Conservation (phyloP, 2,888 invertebrate species). For the Hybos culiciformis region DNA sequence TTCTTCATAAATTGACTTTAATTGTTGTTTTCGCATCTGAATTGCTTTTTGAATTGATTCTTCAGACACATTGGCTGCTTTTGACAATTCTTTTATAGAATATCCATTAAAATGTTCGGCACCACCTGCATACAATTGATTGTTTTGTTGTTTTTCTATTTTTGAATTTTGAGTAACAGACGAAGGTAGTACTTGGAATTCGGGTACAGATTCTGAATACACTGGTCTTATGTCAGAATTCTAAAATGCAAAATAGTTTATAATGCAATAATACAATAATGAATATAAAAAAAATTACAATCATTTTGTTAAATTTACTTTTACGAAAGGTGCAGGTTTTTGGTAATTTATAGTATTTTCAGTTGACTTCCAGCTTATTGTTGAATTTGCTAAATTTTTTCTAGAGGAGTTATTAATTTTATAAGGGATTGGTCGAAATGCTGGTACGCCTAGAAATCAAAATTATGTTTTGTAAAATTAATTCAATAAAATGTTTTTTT, state of each 20-base stretch:
- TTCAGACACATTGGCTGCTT: slow-evolving; percentile 64
- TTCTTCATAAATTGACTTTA: too few relatives aligned
- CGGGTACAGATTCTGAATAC: slow-evolving; percentile 33
- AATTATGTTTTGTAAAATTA: too few relatives aligned
- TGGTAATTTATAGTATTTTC: background rate
- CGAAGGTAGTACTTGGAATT: slow-evolving; percentile 40
- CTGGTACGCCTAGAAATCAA: too few relatives aligned
- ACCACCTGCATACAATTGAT: slow-evolving; percentile 22
- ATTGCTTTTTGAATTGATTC: slow-evolving; percentile 66
- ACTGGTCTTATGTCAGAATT: background rate
- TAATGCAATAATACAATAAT: too few relatives aligned
- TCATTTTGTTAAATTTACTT: too few relatives aligned
- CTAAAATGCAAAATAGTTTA: background rate
- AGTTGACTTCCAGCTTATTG: too few relatives aligned
- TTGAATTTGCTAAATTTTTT: too few relatives aligned
- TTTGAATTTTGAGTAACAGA: slow-evolving; percentile 44
- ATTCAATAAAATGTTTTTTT: too few relatives aligned
- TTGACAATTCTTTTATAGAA: slow-evolving; percentile 42
- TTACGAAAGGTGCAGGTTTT: background rate
- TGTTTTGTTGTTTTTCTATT: slow-evolving; percentile 8
- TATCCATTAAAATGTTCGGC: slow-evolving; percentile 33
- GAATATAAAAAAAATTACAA: too few relatives aligned
- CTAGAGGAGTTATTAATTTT: slow-evolving; percentile 31
- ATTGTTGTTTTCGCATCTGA: slow-evolving; percentile 53
- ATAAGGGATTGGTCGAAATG: slow-evolving; percentile 65